These are phyloP conservation scores for Phoeniculus purpureus DNA, from an alignment of 2,797 vertebrate species.

Conservation along the genomic window DNA sequence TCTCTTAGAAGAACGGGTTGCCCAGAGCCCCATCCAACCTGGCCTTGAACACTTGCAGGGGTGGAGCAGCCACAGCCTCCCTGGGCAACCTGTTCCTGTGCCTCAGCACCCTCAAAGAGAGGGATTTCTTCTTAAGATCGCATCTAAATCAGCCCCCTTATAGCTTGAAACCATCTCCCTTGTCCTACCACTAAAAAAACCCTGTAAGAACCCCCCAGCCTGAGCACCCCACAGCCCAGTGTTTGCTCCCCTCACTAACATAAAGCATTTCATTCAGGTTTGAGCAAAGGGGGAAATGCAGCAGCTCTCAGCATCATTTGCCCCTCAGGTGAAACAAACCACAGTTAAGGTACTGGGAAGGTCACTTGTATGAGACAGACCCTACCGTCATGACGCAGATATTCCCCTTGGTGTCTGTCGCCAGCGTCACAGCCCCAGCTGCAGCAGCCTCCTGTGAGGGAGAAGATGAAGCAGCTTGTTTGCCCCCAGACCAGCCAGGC, in stretches of 20 bases:
- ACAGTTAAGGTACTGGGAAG: slow-evolving; percentile 23
- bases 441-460: slow-evolving; percentile 2
- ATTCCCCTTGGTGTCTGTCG: slow-evolving; percentile 39
- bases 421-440: neutral
- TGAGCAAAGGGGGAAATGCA: slow-evolving; percentile 31
- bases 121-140: too few relatives aligned
- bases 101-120: too few relatives aligned
- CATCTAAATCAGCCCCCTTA: too few relatives aligned
- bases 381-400: slow-evolving; percentile 19
- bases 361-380: slow-evolving; percentile 38
- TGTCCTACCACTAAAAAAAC: neutral
- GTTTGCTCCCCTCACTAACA: neutral
- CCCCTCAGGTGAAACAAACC: slow-evolving; percentile 52
- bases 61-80: too few relatives aligned
- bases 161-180: too few relatives aligned
- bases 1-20: too few relatives aligned
- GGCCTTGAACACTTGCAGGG: too few relatives aligned
- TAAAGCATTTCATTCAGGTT: slow-evolving; percentile 30
- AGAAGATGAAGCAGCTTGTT: slow-evolving; percentile 6
- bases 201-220: neutral
- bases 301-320: slow-evolving; percentile 19
- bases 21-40: too few relatives aligned
- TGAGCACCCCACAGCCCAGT: neutral
- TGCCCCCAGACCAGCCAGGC: slow-evolving; percentile 28
- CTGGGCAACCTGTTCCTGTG: too few relatives aligned